Base-by-base conservation (phyloP, 2,113 vertebrate species). In the Alligator sinensis region DNA sequence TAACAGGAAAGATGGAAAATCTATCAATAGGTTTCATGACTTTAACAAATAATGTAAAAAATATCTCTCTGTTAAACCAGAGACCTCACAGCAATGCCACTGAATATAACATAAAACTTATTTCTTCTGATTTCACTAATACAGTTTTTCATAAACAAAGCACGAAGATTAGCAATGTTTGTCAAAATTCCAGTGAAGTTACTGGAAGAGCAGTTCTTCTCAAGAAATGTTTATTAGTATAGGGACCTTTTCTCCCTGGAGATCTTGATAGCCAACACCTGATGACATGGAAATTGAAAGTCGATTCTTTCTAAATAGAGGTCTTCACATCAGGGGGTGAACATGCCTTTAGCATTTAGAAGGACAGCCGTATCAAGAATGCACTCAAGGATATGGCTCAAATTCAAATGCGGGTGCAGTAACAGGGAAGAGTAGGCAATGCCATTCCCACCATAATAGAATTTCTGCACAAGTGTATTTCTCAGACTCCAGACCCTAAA, bases 21-120 rank as follows among this genome's bases (percentile, higher is more conserved):
- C 61, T 92, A 22, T 88, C 70, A 24, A 13, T 90, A 82, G 54
- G 68, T 93, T 91, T 79, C 93, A 16, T 72, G 78, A 79, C 54
- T 81, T 78, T 54, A 86, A 18, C 21, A 90, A 83, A 38, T 47
- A 62, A 5, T 64, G 88, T 28, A 47, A 47, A 61, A 87, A 92
- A 15, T 12, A 0, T 0, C 64, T 89, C 87, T 92, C 57, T 85
- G 1, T 58, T 83, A 62, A 84, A 86, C 57, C 77, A 72, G 87
- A 83, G 74, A 16, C 28, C 68, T 77, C 30, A 87, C 76, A 77
- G 16, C 28, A 85, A 27, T 84, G 60, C 10, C 38, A 22, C 60
- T 16, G 57, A 72, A 25, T 57, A 19, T 5, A 3, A 64, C 75
- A 47, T 60, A 47, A 47, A 47, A 47, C 47, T 47, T 47, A 47